Evolutionary conservation across 2,113 vertebrate species (phyloP), one percentile per base, ranked within the genome.

Genomic region (Varanus salvator): DNA sequence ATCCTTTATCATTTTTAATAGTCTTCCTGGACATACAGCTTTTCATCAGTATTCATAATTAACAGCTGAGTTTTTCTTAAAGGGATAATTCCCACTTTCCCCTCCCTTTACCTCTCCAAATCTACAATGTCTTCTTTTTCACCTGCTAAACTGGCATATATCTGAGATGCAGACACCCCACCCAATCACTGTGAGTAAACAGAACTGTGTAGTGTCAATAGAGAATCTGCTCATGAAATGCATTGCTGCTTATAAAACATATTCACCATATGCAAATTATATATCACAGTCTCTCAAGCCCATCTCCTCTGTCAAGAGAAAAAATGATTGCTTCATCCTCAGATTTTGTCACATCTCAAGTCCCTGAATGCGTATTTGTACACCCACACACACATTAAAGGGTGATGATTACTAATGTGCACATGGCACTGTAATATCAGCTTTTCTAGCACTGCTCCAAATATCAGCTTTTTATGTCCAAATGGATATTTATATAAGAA

Each of bases 301-400:
- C 38, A 84, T 74, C 84, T 87, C 31, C 17, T 77, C 57, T 17
- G 44, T 6, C 85, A 87, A 60, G 31, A 77, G 72, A 71, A 92
- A 54, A 89, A 1, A 48, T 44, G 8, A 31, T 29, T 60, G 82
- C 48, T 76, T 84, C 90, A 68, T 90, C 87, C 72, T 57, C 11
- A 85, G 84, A 92, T 86, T 83, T 91, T 52, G 50, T 23, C 27
- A 12, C n/a, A 84, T 75, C 66, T 77, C 88, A 78, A 19, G 14
- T 75, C 78, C 89, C n/a, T 38, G 78, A 76, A 93, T 93, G 89
- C 84, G 89, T 74, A 94, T 86, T 44, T 44, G 38, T 44, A 44
- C 38, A 44, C 38, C 38, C 38, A 69, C 85, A 95, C 87, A 93
- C 94, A 95, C 93, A 94, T 92, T 93, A 93, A 90, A 91, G 83